Evolutionary conservation across 2,113 vertebrate species (phyloP).

Genomic region (Rhizomys pruinosus): DNA sequence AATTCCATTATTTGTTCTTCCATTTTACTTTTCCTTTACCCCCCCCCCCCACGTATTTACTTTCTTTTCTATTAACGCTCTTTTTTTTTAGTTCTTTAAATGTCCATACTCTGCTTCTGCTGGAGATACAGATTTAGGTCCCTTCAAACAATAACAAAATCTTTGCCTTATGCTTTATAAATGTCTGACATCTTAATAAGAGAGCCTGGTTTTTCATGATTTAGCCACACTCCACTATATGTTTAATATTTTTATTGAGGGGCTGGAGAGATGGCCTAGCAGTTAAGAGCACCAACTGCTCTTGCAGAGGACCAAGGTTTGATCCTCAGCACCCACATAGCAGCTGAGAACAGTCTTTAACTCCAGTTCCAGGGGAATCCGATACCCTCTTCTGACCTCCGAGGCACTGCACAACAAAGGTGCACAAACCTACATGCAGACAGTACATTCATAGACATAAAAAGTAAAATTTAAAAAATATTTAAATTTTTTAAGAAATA

Average conservation of each 20-base stretch:
- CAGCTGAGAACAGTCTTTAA: no score
- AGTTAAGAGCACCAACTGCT: no score
- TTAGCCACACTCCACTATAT: conserved; percentile 65
- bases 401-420: no score
- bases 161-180: conserved; percentile 20
- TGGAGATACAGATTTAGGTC: conserved; percentile 17
- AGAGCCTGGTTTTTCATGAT: conserved; percentile 54
- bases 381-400: no score
- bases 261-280: no score
- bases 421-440: no score
- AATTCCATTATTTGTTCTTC: conserved; percentile 40
- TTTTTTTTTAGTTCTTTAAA: conserved; percentile 29
- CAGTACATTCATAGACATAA: no score
- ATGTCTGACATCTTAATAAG: conserved; percentile 57
- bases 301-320: no score
- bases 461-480: no score
- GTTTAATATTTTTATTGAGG: background rate
- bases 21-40: conserved; percentile 9
- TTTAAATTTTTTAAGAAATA: no score
- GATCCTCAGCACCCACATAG: no score
- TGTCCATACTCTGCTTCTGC: background rate
- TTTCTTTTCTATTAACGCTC: background rate
- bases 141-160: conserved; percentile 56
- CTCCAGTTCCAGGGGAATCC: no score
- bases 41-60: background rate